Percentiles rank a stretch among this genome's conserved stretches.
phyloP scores from a whole-genome alignment of 2,888 invertebrate genomes.

The Trilocha varians region DNA sequence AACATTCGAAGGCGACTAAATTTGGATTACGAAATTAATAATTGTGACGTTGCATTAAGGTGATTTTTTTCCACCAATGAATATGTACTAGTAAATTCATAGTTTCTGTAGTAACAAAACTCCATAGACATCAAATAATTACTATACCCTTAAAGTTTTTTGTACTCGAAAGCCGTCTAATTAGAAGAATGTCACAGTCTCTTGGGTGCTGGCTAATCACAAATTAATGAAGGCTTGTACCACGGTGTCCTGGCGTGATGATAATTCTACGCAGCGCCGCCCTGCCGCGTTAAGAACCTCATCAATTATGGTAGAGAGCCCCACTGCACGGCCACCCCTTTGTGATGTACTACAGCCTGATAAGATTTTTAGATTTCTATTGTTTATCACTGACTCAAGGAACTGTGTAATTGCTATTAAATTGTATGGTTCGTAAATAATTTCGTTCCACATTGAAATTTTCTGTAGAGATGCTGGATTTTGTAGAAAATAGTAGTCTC shows the following conservation, averaged over 20 bases:
- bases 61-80: no score
- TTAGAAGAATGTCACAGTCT: constrained; percentile 60
- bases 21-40: no score
- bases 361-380: constrained; percentile 6
- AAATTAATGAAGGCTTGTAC: constrained; percentile 69
- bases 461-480: background rate
- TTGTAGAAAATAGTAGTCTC: no score
- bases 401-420: background rate
- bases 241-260: constrained; percentile 59
- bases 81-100: no score
- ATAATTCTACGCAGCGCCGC: constrained; percentile 60
- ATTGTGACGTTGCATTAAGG: no score
- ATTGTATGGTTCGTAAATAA: background rate
- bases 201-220: constrained; percentile 66
- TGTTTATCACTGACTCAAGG: background rate
- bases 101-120: no score
- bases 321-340: constrained; percentile 37
- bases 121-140: no score
- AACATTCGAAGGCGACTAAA: no score
- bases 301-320: constrained; percentile 67
- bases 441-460: background rate
- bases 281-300: constrained; percentile 70
- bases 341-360: constrained; percentile 25
- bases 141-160: no score
- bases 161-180: no score